Conservation (phyloP, 2,113 vertebrate genomes). For the Archocentrus centrarchus region DNA sequence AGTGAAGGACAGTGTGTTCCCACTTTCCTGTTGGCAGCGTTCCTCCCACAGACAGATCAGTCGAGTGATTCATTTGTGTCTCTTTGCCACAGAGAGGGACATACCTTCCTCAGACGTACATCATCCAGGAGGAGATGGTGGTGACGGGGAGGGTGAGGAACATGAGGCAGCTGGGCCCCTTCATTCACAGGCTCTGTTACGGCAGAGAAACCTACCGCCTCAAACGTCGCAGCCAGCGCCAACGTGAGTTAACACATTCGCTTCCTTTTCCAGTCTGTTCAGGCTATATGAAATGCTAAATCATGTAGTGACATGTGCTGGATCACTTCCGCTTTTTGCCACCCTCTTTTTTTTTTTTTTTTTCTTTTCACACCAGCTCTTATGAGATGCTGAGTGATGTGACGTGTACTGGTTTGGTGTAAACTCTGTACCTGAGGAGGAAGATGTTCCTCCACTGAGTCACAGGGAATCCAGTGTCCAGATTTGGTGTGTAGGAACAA, state of each 20-base stretch:
- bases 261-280: background rate
- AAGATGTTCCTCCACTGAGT: slow-evolving; percentile 24
- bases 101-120: slow-evolving; percentile 94
- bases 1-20: slow-evolving; percentile 25
- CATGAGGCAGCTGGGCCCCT: slow-evolving; percentile 90
- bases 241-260: slow-evolving; percentile 82
- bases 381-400: slow-evolving; percentile 24
- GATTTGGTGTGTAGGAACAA: slow-evolving; percentile 28
- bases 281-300: slow-evolving; percentile 4
- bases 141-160: slow-evolving; percentile 88
- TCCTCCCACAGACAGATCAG: slow-evolving; percentile 16
- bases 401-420: slow-evolving; percentile 2
- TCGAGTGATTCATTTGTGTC: slow-evolving; percentile 50
- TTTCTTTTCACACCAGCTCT: background rate
- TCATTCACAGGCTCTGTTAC: slow-evolving; percentile 90
- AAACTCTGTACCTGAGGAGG: slow-evolving; percentile 1
- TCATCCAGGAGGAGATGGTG: slow-evolving; percentile 94
- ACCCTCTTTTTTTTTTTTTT: background rate
- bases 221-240: slow-evolving; percentile 80
- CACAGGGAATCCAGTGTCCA: slow-evolving; percentile 40
- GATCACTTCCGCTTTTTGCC: slow-evolving; percentile 10
- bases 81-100: slow-evolving; percentile 86
- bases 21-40: background rate
- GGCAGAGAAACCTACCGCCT: slow-evolving; percentile 94
- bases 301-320: background rate